Evolutionary conservation across 2,113 vertebrate species (phyloP), one percentile per base, ranked within the genome.

Genomic region (Cyrtonyx montezumae): DNA sequence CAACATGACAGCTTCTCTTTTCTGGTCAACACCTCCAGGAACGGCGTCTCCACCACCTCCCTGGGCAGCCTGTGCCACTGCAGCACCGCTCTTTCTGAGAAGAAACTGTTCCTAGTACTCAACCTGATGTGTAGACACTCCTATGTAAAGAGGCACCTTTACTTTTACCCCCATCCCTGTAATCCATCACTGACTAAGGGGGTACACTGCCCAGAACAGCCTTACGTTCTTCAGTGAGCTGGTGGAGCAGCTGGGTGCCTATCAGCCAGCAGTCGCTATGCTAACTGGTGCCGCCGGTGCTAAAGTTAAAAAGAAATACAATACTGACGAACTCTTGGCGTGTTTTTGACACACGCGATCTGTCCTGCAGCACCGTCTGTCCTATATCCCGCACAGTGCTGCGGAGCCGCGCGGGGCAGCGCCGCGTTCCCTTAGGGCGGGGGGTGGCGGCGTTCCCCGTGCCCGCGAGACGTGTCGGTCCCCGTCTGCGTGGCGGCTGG

Each of bases 231-330:
- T 19, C 20, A 58, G 43, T 18, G 48, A 58, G 23, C 37, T 19
- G 43, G 8, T 18, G 75, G 37, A 59, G 37, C 37, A n/a, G 45
- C 25, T 55, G 25, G 13, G 11, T 75, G 9, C 53, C 34, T 48
- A 10, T 16, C 23, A 66, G 32, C 17, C 13, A 25, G 42, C 0
- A 61, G 16, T 37, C 45, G 40, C 36, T 26, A 40, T 0, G 1
- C 65, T 61, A 55, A 70, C 36, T 56, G 55, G 16, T 63, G 48
- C 56, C 19, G 14, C 56, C 40, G 17, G 36, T 15, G 37, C 9
- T 69, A 30, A 87, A 42, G 3, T 5, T 11, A 45, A 32, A 70
- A 70, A 51, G 8, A 61, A 20, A 19, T 40, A 40, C 8, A 19
- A 37, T n/a, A 65, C 6, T 37, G 56, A 28, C 79, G 30, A 65